Base-by-base conservation (phyloP, 1,140 invertebrate genomes). In the Drosophila ananassae region DNA sequence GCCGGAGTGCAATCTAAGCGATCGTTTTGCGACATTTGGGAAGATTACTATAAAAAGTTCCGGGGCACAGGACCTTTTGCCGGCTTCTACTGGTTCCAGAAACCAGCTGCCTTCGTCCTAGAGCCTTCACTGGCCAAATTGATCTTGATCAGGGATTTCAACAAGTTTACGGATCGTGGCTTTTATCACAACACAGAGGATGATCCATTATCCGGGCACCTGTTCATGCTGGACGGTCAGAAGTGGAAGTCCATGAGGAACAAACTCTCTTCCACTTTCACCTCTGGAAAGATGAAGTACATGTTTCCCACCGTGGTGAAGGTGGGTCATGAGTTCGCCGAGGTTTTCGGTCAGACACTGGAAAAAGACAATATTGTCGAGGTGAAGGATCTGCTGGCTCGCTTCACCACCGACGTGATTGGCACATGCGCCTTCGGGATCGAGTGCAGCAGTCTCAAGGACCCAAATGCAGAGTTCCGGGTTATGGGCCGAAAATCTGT, bases 371-470 rank as follows among this genome's bases (percentile, higher is more conserved):
- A 58, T 0, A 22, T 64, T 4, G 32, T 91, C 0, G 91, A 92
- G 32, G 76, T 92, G 0, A 82, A 66, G 13, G 89, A 91, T 2
- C 32, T 92, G 8, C 39, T 91, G 41, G 91, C 80, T 9, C 58
- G 90, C 37, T 92, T 82, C 44, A 83, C 79, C 8, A 89, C 85
- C 0, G 92, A 92, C 69, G 81, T 91, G n/a, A 95, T 95, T 17
- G 94, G 94, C 0, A 93, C 93, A n/a, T 93, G 94, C 12, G 94
- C 94, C 5, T 95, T 95, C 82, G 95, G 95, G 1, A 92, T 95
- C 2, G 93, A 95, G 32, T 93, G 94, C 68, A 94, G 94, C 64
- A 93, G 94, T 62, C 74, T 91, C 0, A 91, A 80, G 24, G 92
- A 94, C 79, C 90, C 93, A 0, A 90, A 94, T 1, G 92, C 93